phyloP scores from a whole-genome alignment of 2,888 invertebrate genomes.

The Emmelina monodactyla region DNA sequence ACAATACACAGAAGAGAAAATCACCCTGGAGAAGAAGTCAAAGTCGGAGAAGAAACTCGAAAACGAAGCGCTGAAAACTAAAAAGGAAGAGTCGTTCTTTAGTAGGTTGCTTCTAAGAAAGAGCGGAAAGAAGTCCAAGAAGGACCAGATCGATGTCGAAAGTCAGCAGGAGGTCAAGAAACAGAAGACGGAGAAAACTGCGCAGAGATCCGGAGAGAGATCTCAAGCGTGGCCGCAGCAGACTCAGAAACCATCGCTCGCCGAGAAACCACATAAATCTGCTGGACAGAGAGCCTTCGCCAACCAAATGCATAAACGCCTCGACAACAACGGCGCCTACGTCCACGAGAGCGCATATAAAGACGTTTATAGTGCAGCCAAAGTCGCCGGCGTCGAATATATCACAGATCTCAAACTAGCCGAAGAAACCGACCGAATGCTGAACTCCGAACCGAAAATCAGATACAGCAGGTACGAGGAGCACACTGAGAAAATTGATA shows the following conservation, averaged over 20 bases:
- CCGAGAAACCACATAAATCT: conserved; percentile 50
- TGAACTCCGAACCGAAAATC: conserved; percentile 48
- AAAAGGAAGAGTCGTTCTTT: conserved; percentile 70
- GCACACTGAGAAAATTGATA: conserved; percentile 38
- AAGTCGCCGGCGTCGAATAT: conserved; percentile 54
- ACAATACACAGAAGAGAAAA: conserved; percentile 29
- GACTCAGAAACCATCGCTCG: conserved; percentile 43
- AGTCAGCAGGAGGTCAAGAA: conserved; percentile 45
- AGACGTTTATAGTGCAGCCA: conserved; percentile 54
- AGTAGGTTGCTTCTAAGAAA: conserved; percentile 73
- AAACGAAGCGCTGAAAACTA: conserved; percentile 54
- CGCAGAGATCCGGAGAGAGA: conserved; percentile 30
- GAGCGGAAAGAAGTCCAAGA: conserved; percentile 75
- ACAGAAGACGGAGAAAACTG: conserved; percentile 40
- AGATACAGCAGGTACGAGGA: conserved; percentile 49
- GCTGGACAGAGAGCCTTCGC: conserved; percentile 58
- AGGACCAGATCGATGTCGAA: conserved; percentile 53
- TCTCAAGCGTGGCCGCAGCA: conserved; percentile 30
- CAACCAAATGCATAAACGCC: conserved; percentile 57
- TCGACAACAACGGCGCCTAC: conserved; percentile 60
- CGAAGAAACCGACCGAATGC: conserved; percentile 56
- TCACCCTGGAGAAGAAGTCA: conserved; percentile 51
- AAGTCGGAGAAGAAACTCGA: conserved; percentile 56
- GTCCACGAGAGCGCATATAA: conserved; percentile 56
- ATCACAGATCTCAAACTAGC: conserved; percentile 60